A percentile compares a stretch with the other conserved stretches of the same genome.
Evolutionary conservation across 2,888 invertebrate genomes (phyloP).

Genomic region (Sabatieria punctata): DNA sequence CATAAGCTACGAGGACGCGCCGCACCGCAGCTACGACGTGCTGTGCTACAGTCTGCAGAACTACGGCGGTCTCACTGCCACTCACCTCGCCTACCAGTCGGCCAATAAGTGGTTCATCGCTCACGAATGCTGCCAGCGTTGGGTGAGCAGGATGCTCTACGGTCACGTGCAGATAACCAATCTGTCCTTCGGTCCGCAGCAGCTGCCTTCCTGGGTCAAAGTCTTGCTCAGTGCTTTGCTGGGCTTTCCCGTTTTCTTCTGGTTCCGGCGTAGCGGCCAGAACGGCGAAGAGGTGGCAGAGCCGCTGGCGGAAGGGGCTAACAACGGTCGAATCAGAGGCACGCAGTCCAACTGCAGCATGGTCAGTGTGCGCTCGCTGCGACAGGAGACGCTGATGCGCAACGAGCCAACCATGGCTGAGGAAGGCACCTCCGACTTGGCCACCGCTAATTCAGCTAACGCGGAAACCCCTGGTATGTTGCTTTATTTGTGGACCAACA

Average conservation of each 20-base stretch:
- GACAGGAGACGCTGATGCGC: neutral
- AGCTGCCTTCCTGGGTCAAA: slow-evolving; percentile 21
- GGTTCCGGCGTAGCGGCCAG: slow-evolving; percentile 15
- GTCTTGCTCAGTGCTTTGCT: slow-evolving; percentile 20
- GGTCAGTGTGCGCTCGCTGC: neutral
- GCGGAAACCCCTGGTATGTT: neutral
- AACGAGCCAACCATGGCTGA: neutral
- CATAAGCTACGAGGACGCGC: slow-evolving; percentile 9
- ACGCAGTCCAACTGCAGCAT: neutral
- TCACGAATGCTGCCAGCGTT: slow-evolving; percentile 39
- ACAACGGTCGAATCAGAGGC: neutral
- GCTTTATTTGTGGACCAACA: no score
- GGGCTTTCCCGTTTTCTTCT: slow-evolving; percentile 19
- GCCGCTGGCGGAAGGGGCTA: neutral
- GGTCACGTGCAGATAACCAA: slow-evolving; percentile 8
- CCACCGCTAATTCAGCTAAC: neutral
- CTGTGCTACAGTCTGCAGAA: slow-evolving; percentile 13
- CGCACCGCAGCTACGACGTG: neutral
- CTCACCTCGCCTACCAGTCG: slow-evolving; percentile 24
- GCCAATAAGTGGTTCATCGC: slow-evolving; percentile 36
- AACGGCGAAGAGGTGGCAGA: neutral
- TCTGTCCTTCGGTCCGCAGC: slow-evolving; percentile 1
- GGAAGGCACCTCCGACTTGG: neutral
- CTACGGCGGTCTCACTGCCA: slow-evolving; percentile 18
- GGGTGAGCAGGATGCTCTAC: slow-evolving; percentile 36